Base-by-base conservation (phyloP, 1,140 invertebrate genomes). In the Anastrepha obliqua region DNA sequence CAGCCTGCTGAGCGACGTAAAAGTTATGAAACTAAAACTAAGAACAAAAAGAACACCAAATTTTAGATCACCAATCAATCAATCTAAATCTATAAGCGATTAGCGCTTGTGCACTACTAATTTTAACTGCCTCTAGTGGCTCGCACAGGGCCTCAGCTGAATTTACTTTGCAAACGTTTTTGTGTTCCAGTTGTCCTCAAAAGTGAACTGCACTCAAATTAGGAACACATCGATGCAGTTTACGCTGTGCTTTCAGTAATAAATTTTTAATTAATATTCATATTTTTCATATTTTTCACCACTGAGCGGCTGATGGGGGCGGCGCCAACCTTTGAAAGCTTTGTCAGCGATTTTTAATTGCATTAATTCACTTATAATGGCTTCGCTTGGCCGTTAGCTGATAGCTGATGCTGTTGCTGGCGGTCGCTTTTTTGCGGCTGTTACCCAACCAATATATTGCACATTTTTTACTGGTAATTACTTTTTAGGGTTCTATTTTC, bases 331-430 rank as follows among this genome's bases (percentile, higher is more conserved):
- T 74, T 74, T 74, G 67, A 44, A 74, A 74, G 39, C 67, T 44
- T 74, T 17, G 67, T 74, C 67, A 74, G 67, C 67, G 67, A 17
- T 47, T 74, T 74, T 74, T 74, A 47, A 74, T 74, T 74, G 67
- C 67, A 44, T 74, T 44, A 74, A 74, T 44, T 9, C 67, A 74
- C 67, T 44, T 17, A 74, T 74, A 74, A 74, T 42, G 67, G 15
- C 39, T 47, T 8, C 39, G 6, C 8, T 15, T 15, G 39, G 67
- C 39, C 15, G 67, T 2, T 39, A 15, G 11, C 15, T 62, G 60
- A 29, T 62, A 13, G 17, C 60, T 62, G 11, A 13, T 62, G 60
- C 4, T 4, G 60, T 47, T 17, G 67, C 39, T 17, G 42, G 11
- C 67, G 44, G 67, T 39, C 29, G 3, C 11, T 3, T 67, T 67